Evolutionary conservation across 2,113 vertebrate species (phyloP), one percentile per base, ranked within the genome.

Genomic region (Lamprologus ornatipinnis): DNA sequence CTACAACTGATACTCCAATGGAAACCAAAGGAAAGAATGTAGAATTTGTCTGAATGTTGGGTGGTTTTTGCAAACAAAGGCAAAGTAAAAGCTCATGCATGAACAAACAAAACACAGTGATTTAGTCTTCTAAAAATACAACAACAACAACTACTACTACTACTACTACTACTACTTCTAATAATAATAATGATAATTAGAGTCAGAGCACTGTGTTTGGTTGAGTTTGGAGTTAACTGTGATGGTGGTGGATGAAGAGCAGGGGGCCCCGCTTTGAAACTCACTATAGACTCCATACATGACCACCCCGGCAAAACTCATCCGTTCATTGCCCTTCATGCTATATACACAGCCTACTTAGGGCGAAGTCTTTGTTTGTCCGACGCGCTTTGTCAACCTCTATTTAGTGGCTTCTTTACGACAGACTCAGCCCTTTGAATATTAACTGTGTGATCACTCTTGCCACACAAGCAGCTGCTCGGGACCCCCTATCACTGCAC

Each of bases 391-490:
- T 96, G 96, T 96, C 94, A 94, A 92, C 93, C 86, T 94, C 95
- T 93, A 96, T 96, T 94, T 95, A 95, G 92, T 89, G 83, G 90
- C 90, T 94, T 91, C 94, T 95, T 96, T 96, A 96, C 91, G 93
- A 93, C 93, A 87, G 89, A 85, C 88, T 87, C 84, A 55, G 92
- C 90, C 94, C 93, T 95, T 96, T 97, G 95, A 96, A 96, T 96
- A 96, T 96, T 95, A 96, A 96, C 96, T 92, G 94, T 96, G 95
- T 96, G 95, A 96, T 96, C 95, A 94, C 88, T 96, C 91, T 93
- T 94, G 91, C 96, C 96, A 96, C 96, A 97, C 96, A 96, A 93
- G 95, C 81, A 95, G 96, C 47, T 78, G 85, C 92, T 90, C 53
- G 26, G 85, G 94, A 94, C 84, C 86, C 89, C 87, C 89, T 82